Evolutionary conservation across 1,140 invertebrate genomes (phyloP).

Genomic region (Ceratoteleas bidentatus): DNA sequence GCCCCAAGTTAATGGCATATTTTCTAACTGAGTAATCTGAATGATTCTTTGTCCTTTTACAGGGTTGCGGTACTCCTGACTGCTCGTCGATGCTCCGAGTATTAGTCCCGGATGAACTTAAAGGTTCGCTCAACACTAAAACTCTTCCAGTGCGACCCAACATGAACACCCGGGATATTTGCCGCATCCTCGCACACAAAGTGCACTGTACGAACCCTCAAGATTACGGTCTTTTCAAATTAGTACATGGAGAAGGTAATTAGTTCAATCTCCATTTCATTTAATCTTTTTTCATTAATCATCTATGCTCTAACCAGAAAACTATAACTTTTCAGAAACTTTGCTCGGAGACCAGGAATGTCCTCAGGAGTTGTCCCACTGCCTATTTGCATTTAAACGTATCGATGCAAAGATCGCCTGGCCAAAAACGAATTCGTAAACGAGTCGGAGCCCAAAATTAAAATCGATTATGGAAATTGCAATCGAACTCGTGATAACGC

Average conservation of each 20-base stretch:
- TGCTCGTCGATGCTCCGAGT: conserved; percentile 91
- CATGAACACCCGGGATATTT: conserved; percentile 94
- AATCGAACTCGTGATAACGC: conserved; percentile 33
- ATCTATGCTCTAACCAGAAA: not conserved
- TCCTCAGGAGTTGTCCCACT: conserved; percentile 93
- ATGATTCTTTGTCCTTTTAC: conserved; percentile 52
- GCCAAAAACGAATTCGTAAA: conserved; percentile 85
- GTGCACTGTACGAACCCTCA: conserved; percentile 96
- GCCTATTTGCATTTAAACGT: conserved; percentile 95
- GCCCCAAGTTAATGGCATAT: not conserved
- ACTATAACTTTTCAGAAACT: conserved; percentile 87
- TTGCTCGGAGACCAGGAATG: conserved; percentile 93
- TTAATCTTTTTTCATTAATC: not conserved
- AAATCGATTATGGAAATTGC: not conserved
- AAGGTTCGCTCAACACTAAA: conserved; percentile 94
- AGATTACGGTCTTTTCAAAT: conserved; percentile 96
- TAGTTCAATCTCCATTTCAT: not conserved
- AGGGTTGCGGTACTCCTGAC: conserved; percentile 82
- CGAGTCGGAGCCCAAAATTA: not conserved
- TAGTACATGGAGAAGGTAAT: conserved; percentile 93
- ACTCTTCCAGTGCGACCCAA: conserved; percentile 94
- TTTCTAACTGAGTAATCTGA: not conserved
- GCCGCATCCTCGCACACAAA: conserved; percentile 95
- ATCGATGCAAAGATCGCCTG: conserved; percentile 98
- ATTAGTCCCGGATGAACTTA: conserved; percentile 94